phyloP scores from a whole-genome alignment of 2,888 invertebrate genomes.

The Rotaria magnacalcarata region DNA sequence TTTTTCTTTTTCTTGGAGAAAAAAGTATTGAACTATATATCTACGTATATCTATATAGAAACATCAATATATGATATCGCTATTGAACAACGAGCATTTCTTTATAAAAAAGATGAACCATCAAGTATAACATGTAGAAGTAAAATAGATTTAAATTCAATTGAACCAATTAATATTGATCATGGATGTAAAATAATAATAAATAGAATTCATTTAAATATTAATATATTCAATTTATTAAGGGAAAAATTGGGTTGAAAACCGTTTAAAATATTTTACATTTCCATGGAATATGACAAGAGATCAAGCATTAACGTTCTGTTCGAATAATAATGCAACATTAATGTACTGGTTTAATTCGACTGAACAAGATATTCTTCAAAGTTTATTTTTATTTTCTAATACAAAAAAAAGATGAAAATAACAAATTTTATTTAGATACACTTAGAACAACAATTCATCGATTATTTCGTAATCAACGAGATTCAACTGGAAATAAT shows the following conservation, averaged over 20 bases:
- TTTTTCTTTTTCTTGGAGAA: too few species aligned
- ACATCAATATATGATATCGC: neutral
- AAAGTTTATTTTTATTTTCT: neutral
- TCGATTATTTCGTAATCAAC: neutral
- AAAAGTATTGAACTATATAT: too few species aligned
- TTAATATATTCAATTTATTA: neutral
- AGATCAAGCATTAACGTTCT: neutral
- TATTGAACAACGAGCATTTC: constrained; percentile 2
- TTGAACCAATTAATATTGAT: constrained; percentile 6
- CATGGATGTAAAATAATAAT: neutral
- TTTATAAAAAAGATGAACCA: neutral
- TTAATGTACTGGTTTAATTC: neutral
- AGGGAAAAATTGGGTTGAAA: neutral
- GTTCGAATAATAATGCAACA: constrained; percentile 17
- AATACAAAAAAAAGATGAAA: too few species aligned
- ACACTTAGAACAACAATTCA: neutral
- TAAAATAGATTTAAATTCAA: neutral
- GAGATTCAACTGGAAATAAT: neutral
- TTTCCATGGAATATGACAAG: neutral
- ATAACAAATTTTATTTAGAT: neutral
- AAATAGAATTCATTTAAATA: neutral
- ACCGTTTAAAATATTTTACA: constrained; percentile 25
- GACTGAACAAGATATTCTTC: neutral
- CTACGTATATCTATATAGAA: neutral
- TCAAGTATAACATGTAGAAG: constrained; percentile 25